Percentiles rank a stretch among this genome's conserved stretches.
phyloP scores from a whole-genome alignment of 2,888 invertebrate genomes.

The Diachrysia chrysitis region DNA sequence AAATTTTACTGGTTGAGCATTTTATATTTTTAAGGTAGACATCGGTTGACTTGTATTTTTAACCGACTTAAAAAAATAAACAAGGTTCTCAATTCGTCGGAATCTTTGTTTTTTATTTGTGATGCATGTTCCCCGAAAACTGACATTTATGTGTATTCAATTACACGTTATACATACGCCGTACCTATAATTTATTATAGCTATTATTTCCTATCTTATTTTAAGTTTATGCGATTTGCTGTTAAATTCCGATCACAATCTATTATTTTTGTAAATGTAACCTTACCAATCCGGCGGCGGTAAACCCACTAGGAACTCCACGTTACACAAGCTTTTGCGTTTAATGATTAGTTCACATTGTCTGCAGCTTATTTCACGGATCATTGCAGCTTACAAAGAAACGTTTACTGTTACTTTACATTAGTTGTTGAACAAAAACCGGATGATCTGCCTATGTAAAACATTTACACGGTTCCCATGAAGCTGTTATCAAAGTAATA shows the following conservation, averaged over 20 bases:
- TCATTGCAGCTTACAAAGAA: conserved; percentile 65
- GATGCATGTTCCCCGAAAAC: too few relatives aligned
- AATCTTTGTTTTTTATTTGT: too few relatives aligned
- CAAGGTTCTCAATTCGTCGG: too few relatives aligned
- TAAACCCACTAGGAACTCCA: conserved; percentile 39
- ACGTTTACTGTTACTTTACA: conserved; percentile 59
- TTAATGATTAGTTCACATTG: conserved; percentile 60
- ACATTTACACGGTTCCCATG: conserved; percentile 54
- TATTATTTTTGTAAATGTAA: conserved; percentile 15
- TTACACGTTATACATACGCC: too few relatives aligned
- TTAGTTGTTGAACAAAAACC: conserved; percentile 61
- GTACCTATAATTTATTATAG: conserved; percentile 22
- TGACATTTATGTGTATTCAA: too few relatives aligned
- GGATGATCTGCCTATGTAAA: conserved; percentile 59
- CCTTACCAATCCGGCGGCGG: conserved; percentile 7
- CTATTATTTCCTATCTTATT: conserved; percentile 27
- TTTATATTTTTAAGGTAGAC: conserved; percentile 32
- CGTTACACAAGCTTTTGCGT: conserved; percentile 46
- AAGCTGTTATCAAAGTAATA: conserved; percentile 37
- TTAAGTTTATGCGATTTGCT: conserved; percentile 32
- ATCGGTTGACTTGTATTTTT: conserved; percentile 21
- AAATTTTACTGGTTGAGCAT: conserved; percentile 25
- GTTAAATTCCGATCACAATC: conserved; percentile 6
- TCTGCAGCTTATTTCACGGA: conserved; percentile 66
- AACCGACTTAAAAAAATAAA: too few relatives aligned